A percentile compares a stretch with the other conserved stretches of the same genome.
Evolutionary conservation across 2,797 vertebrate genomes (phyloP).

Genomic region (Rhinichthys osculus): DNA sequence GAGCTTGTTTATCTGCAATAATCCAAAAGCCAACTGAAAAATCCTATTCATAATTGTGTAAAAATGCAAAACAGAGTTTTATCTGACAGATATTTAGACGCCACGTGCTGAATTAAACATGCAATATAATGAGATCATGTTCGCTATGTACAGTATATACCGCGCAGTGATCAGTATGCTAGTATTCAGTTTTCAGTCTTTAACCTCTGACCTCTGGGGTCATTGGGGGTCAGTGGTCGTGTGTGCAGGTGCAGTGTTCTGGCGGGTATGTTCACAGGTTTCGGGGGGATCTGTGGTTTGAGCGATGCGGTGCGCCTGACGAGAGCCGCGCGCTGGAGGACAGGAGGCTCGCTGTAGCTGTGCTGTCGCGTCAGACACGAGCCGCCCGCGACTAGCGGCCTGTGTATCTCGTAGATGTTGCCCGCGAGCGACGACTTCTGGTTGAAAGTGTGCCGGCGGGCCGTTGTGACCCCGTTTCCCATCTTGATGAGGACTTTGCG

Average conservation of each 20-base stretch:
- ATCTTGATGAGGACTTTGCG: constrained; percentile 80
- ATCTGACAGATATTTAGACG: neutral
- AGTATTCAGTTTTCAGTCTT: neutral
- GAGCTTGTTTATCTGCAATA: too few species aligned
- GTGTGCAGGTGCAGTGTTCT: neutral
- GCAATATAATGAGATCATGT: too few species aligned
- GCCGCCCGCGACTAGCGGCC: constrained; percentile 23
- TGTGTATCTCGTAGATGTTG: constrained; percentile 51
- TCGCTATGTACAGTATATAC: neutral
- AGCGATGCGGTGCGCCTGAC: constrained; percentile 78
- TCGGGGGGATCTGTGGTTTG: constrained; percentile 78
- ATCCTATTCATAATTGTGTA: neutral
- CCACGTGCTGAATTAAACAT: too few species aligned
- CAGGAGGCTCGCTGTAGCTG: constrained; percentile 79
- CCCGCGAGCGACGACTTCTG: constrained; percentile 63
- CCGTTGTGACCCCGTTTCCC: constrained; percentile 67
- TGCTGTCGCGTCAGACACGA: constrained; percentile 80
- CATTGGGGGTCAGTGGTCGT: neutral
- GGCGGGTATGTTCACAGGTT: constrained; percentile 57
- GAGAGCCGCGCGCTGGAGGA: constrained; percentile 67
- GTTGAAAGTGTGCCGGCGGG: constrained; percentile 79
- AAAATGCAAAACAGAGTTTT: neutral
- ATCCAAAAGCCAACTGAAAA: too few species aligned
- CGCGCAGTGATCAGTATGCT: neutral
- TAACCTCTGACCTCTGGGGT: neutral